Conservation (phyloP, 2,113 vertebrate species). For the Pedionomus torquatus region DNA sequence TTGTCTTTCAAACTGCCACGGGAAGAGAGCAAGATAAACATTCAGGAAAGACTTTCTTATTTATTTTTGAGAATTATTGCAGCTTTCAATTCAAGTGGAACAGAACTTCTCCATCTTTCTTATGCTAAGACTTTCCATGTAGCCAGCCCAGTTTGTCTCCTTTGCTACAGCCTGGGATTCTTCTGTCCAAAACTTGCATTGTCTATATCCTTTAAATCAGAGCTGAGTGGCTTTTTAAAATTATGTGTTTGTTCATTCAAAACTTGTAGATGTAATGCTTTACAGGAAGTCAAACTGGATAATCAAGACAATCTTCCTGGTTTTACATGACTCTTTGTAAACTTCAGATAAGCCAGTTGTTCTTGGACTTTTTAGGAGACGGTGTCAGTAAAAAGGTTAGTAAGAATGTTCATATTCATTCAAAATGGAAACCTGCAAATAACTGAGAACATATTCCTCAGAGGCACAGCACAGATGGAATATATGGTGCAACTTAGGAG, state of each 20-base stretch:
- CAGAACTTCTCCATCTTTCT: neutral
- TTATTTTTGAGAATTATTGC: neutral
- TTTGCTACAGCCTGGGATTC: neutral
- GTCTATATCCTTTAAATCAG: neutral
- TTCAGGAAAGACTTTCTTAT: neutral
- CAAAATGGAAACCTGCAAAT: neutral
- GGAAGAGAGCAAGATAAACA: neutral
- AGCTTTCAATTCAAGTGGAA: neutral
- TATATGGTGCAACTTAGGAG: neutral
- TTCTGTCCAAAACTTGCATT: neutral
- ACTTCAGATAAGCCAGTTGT: neutral
- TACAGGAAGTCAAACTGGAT: neutral
- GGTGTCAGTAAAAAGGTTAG: neutral
- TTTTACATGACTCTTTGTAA: neutral
- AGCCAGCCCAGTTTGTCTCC: neutral
- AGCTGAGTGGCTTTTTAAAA: neutral
- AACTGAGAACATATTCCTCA: neutral
- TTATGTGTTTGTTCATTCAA: neutral
- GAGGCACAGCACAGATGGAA: neutral
- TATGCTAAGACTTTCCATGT: neutral
- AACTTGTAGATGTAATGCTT: neutral
- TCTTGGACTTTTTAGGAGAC: neutral
- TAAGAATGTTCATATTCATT: neutral
- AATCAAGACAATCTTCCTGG: neutral
- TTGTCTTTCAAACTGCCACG: slow-evolving; percentile 1